A percentile compares a stretch with the other conserved stretches of the same genome.
phyloP scores from a whole-genome alignment of 2,797 vertebrate genomes.

The Staurois parvus region DNA sequence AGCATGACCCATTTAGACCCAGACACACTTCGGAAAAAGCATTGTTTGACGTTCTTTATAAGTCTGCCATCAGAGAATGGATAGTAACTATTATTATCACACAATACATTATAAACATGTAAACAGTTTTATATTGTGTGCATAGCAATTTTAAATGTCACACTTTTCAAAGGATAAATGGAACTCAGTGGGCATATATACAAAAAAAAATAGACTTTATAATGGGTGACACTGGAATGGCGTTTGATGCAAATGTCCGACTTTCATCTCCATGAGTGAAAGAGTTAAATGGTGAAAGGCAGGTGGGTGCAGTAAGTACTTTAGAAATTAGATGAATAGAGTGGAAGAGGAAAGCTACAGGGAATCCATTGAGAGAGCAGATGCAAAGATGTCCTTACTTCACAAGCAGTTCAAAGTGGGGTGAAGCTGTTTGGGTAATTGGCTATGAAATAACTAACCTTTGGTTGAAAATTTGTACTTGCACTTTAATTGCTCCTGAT shows the following conservation, averaged over 20 bases:
- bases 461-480: conserved; percentile 79
- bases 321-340: conserved; percentile 81
- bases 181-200: conserved; percentile 33
- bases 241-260: conserved; percentile 77
- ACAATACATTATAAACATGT: conserved; percentile 27
- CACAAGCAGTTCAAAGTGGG: conserved; percentile 79
- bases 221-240: conserved; percentile 66
- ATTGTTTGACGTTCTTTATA: neutral
- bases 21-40: neutral
- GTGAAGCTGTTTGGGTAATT: conserved; percentile 80
- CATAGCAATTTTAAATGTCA: conserved; percentile 41
- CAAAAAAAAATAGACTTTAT: conserved; percentile 44
- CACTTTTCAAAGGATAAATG: conserved; percentile 28
- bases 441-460: conserved; percentile 83
- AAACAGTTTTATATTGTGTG: conserved; percentile 34
- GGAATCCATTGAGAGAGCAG: conserved; percentile 82
- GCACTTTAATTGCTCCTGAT: conserved; percentile 75
- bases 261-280: conserved; percentile 80
- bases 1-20: neutral
- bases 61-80: neutral
- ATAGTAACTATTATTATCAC: neutral
- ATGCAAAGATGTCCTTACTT: conserved; percentile 78
- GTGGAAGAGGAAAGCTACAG: conserved; percentile 79
- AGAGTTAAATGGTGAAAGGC: conserved; percentile 81
- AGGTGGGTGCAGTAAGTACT: conserved; percentile 79